Base-by-base conservation (phyloP, 2,888 invertebrate species). In the Lasioglossum leucozonium region DNA sequence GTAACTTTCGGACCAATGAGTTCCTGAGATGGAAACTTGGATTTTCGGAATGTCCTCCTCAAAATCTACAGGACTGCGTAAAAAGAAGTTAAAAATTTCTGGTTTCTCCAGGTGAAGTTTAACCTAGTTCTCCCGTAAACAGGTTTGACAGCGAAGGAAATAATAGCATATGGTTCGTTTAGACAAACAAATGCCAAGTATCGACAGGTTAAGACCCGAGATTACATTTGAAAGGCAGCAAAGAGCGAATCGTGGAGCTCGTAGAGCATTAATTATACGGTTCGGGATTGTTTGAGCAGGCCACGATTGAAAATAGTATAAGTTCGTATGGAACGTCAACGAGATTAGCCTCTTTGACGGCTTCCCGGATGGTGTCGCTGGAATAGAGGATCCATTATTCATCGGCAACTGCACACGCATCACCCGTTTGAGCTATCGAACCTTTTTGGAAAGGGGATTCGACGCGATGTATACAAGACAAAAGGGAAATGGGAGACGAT, bases 341-440 rank as follows among this genome's bases (percentile, higher is more conserved):
- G 81, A 86, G 67, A 77, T 74, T 82, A 78, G 65, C 72, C 40
- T 85, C 84, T 85, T 85, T 80, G 74, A 85, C 69, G 78, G 78
- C 65, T 72, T 78, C 47, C 77, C 44, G 77, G 78, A 86, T 65
- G 74, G 69, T 79, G 82, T 81, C 83, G 67, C 75, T 76, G 84
- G 87, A 85, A 87, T 85, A 87, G 85, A 72, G 44, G 79, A 91
- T 91, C 91, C 91, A 91, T 91, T 92, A 92, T 92, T 91, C 92
- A 91, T 91, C 84, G 84, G 81, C 67, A 82, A 82, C 77, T 90
- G 84, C 73, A 79, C 22, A 44, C 75, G 83, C 87, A 88, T 90
- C 89, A 88, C 87, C 82, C 89, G 69, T 77, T 30, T 69, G 79
- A 85, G 75, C 87, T 71, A 73, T 82, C 78, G 87, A 88, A 89